These are phyloP conservation scores for Yponomeuta evonymella DNA, from an alignment of 2,888 invertebrate species.

Conservation along the genomic window DNA sequence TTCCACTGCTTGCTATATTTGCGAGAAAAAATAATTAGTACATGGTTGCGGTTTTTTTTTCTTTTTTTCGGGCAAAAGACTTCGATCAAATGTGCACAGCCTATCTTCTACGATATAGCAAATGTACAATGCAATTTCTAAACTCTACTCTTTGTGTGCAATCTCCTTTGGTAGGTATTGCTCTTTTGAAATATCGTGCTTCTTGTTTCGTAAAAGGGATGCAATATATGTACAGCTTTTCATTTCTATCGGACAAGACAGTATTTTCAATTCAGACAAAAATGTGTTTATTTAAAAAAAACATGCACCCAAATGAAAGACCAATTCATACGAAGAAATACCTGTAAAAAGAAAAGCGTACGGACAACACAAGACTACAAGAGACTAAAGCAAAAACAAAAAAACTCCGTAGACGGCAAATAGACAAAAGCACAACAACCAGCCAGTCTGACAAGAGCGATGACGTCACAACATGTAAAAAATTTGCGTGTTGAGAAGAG, in stretches of 20 bases:
- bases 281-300: conserved; percentile 16
- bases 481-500: conserved; percentile 39
- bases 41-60: conserved; percentile 15
- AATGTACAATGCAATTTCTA: conserved; percentile 36
- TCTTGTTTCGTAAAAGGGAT: conserved; percentile 3
- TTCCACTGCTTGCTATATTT: conserved; percentile 92
- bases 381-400: conserved; percentile 50
- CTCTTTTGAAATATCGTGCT: conserved; percentile 5
- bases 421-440: conserved; percentile 44
- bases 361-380: conserved; percentile 43
- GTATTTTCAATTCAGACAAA: not conserved
- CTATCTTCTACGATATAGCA: conserved; percentile 29
- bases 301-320: conserved; percentile 24
- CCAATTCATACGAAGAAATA: conserved; percentile 23
- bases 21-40: conserved; percentile 33
- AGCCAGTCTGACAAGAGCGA: conserved; percentile 52
- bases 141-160: not conserved
- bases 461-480: conserved; percentile 65
- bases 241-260: conserved; percentile 2
- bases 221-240: not conserved
- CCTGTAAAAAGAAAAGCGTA: conserved; percentile 37
- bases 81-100: conserved; percentile 15
- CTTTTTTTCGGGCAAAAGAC: not conserved
- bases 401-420: conserved; percentile 36
- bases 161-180: not conserved